These are phyloP conservation scores for Gerosis bhagava DNA, from an alignment of 2,888 invertebrate genomes.

Conservation along the genomic window DNA sequence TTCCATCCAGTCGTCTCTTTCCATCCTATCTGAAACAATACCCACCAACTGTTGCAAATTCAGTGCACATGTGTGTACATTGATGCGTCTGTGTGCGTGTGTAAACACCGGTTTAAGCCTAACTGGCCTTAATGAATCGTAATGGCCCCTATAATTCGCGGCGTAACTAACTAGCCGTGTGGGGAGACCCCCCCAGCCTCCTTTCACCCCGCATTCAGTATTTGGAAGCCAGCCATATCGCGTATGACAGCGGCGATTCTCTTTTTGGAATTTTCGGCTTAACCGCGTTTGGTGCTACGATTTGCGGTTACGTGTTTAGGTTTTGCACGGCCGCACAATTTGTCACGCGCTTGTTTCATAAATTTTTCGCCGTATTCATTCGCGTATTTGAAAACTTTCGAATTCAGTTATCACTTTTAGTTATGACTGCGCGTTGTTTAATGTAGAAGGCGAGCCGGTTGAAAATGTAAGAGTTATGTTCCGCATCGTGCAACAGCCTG, in stretches of 20 bases:
- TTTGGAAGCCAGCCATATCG: constrained; percentile 79
- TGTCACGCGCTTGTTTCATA: constrained; percentile 45
- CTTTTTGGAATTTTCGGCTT: constrained; percentile 75
- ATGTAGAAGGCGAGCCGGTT: constrained; percentile 34
- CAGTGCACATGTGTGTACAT: constrained; percentile 42
- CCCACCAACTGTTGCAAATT: constrained; percentile 65
- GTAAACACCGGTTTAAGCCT: constrained; percentile 83
- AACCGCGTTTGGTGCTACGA: constrained; percentile 57
- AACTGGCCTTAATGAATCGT: constrained; percentile 84
- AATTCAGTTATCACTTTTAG: constrained; percentile 19
- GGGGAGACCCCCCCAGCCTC: constrained; percentile 52
- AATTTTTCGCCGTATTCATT: constrained; percentile 22
- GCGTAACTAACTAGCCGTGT: constrained; percentile 82
- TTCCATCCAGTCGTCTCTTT: constrained; percentile 46
- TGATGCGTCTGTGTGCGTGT: constrained; percentile 61
- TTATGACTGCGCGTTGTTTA: constrained; percentile 36
- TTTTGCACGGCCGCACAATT: constrained; percentile 49
- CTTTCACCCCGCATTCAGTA: constrained; percentile 44
- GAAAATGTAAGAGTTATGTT: constrained; percentile 50
- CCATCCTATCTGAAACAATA: constrained; percentile 57
- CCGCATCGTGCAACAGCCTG: constrained; percentile 59
- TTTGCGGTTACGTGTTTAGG: constrained; percentile 74
- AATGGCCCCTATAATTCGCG: constrained; percentile 84
- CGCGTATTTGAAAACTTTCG: constrained; percentile 26
- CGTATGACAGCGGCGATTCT: constrained; percentile 73